These are phyloP conservation scores for Pipistrellus nathusii DNA, from an alignment of 2,797 vertebrate species.

Conservation along the genomic window DNA sequence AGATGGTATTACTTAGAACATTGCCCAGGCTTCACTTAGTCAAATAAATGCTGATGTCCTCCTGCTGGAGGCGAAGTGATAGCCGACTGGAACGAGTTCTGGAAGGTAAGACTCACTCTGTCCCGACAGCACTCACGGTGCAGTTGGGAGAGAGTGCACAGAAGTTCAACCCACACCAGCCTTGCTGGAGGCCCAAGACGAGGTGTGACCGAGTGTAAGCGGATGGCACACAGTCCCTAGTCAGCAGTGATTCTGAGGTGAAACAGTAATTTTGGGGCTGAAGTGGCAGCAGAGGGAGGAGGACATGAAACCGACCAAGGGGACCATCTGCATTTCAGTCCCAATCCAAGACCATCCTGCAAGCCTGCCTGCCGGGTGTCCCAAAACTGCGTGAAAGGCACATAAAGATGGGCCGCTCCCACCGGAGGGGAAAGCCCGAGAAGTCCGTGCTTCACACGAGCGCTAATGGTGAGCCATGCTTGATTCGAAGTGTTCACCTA, in stretches of 20 bases:
- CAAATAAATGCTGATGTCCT: too few species aligned
- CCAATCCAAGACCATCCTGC: rapidly evolving
- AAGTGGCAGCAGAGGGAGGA: too few species aligned
- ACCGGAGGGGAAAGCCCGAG: not conserved
- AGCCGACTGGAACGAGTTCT: rapidly evolving
- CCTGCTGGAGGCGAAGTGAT: rapidly evolving
- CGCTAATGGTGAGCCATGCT: not conserved
- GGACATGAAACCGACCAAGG: rapidly evolving
- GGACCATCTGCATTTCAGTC: not conserved
- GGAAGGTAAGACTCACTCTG: not conserved
- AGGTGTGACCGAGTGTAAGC: rapidly evolving
- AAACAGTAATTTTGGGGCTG: too few species aligned
- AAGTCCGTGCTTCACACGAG: not conserved
- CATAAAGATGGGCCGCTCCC: not conserved
- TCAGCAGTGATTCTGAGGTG: too few species aligned
- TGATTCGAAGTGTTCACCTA: not conserved
- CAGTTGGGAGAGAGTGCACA: not conserved
- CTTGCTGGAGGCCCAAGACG: rapidly evolving
- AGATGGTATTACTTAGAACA: not conserved
- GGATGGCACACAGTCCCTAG: rapidly evolving
- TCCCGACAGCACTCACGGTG: not conserved
- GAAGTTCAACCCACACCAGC: rapidly evolving
- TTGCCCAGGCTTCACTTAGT: not conserved
- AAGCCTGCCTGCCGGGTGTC: rapidly evolving
- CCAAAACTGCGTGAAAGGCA: rapidly evolving